Base-by-base conservation (phyloP, 2,797 vertebrate genomes). In the Lithobates pipiens region DNA sequence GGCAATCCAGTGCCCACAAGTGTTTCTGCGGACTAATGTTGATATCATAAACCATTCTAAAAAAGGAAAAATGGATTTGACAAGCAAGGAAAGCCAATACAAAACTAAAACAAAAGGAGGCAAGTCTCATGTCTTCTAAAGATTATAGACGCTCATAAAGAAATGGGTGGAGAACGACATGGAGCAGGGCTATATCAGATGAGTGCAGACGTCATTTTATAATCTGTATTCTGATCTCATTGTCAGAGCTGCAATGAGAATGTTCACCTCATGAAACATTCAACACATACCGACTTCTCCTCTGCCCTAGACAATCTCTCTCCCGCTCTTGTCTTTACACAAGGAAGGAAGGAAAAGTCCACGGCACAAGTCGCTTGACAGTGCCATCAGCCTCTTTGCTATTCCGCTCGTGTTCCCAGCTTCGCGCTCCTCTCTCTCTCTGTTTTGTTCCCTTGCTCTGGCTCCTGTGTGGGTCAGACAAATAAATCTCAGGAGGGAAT, bases 201-300 rank as follows among this genome's bases (percentile, higher is more conserved):
- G 71, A 54, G 75, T 77, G 27, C 77, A 70, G 80, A 86, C 80
- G 85, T 86, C 85, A 90, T 91, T 91, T 83, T 85, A 91, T 93
- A 91, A 96, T 95, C 94, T 92, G 94, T 93, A 95, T 95, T 94
- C 94, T 91, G 91, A 93, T 92, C 95, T 94, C 87, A 82, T 91
- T 94, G 92, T 93, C 92, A 90, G 94, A 92, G 93, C 94, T 96
- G 95, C 95, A 96, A 96, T 95, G 95, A 94, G 96, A 97, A 97
- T 96, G 96, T 91, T 96, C 96, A 95, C 94, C 96, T 96, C 96
- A 96, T 96, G 95, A 96, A 96, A 97, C 93, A 97, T 96, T 96
- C 96, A 97, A 94, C 91, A 92, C 92, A 94, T 95, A 94, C 96
- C 95, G 96, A 96, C 95, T 95, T 94, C 92, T 92, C 91, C 89